Conservation (phyloP, 2,888 invertebrate genomes). For the Mycalesis mineus region DNA sequence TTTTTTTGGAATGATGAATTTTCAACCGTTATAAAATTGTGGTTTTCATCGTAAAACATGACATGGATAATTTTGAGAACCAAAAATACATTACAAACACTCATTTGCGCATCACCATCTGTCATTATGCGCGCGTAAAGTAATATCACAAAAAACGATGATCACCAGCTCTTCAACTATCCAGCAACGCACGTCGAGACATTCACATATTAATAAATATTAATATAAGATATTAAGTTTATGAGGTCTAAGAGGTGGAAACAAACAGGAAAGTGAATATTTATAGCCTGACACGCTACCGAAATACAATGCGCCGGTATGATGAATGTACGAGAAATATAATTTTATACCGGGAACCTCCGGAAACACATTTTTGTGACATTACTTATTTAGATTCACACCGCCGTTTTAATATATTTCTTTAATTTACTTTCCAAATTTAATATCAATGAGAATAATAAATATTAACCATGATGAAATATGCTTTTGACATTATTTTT, state of each 20-base stretch:
- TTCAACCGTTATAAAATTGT: too few species aligned
- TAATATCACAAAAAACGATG: background rate
- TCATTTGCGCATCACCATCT: too few species aligned
- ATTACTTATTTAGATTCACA: constrained; percentile 18
- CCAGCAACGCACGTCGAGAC: constrained; percentile 47
- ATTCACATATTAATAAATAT: constrained; percentile 72
- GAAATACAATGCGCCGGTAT: constrained; percentile 47
- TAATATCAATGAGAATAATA: background rate
- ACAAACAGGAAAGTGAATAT: constrained; percentile 68
- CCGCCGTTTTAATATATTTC: constrained; percentile 3
- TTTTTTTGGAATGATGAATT: too few species aligned
- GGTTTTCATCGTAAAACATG: too few species aligned
- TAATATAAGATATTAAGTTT: constrained; percentile 72
- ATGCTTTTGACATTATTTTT: too few species aligned
- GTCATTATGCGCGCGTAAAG: too few species aligned
- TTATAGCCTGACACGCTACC: constrained; percentile 60
- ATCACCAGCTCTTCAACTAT: constrained; percentile 2
- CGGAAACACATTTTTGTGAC: constrained; percentile 26
- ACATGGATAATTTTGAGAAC: too few species aligned
- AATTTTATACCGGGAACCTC: constrained; percentile 25
- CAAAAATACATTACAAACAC: too few species aligned
- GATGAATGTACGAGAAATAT: constrained; percentile 39
- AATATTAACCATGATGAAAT: background rate
- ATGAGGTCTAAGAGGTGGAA: constrained; percentile 70
- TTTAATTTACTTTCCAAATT: constrained; percentile 18